These are phyloP conservation scores for Dascyllus trimaculatus DNA, from an alignment of 2,113 vertebrate species.

Conservation along the genomic window DNA sequence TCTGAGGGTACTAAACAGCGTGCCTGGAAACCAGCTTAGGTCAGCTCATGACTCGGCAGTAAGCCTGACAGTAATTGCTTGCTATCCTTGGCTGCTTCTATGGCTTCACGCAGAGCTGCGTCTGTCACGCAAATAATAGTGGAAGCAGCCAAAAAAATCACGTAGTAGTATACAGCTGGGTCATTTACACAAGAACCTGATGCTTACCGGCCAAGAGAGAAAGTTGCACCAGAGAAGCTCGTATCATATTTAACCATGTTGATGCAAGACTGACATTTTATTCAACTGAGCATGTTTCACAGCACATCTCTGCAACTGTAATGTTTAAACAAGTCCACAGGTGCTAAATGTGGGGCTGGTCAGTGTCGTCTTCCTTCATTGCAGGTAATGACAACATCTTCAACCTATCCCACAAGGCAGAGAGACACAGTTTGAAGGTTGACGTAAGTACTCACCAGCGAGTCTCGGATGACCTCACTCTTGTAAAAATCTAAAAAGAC, in stretches of 20 bases:
- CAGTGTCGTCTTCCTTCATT: not conserved
- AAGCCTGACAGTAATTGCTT: constrained; percentile 33
- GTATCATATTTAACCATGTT: not conserved
- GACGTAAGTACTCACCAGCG: constrained; percentile 91
- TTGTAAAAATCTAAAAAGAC: constrained; percentile 92
- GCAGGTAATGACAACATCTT: constrained; percentile 10
- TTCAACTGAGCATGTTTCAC: not conserved
- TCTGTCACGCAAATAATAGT: not conserved
- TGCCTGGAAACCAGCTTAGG: constrained; percentile 66
- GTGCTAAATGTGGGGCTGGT: not conserved
- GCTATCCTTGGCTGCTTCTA: constrained; percentile 15
- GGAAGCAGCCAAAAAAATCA: constrained; percentile 17
- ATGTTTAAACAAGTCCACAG: not conserved
- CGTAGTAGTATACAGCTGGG: not conserved
- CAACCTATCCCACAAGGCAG: not conserved
- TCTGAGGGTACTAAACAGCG: not conserved
- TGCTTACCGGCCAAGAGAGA: constrained; percentile 8
- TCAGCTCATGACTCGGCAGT: constrained; percentile 61
- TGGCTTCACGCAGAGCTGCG: constrained; percentile 15
- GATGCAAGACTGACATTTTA: constrained; percentile 11
- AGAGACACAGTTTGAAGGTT: constrained; percentile 8
- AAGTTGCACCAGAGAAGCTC: not conserved
- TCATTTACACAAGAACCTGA: constrained; percentile 1
- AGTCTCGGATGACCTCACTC: constrained; percentile 98
- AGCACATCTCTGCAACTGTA: not conserved